Conservation (phyloP, 2,113 vertebrate genomes). For the Malaclemys terrapin region DNA sequence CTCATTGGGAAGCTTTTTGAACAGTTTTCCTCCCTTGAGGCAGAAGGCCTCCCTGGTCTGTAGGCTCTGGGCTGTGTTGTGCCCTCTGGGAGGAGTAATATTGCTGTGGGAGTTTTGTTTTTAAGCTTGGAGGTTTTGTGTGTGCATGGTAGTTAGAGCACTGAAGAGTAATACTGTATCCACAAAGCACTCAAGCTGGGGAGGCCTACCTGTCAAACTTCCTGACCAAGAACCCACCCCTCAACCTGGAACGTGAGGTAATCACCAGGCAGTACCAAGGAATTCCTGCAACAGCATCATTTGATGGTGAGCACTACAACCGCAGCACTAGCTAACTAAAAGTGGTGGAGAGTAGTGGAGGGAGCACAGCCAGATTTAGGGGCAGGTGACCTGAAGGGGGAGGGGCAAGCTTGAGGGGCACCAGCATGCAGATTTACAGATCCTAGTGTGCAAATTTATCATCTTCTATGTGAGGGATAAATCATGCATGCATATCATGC, state of each 20-base stretch:
- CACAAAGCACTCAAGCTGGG: not conserved
- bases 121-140: not conserved
- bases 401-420: no score
- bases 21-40: not conserved
- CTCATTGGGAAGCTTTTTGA: not conserved
- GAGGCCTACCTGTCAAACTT: not conserved
- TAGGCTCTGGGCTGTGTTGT: not conserved
- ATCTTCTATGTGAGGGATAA: no score
- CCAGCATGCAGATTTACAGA: no score
- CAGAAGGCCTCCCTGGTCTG: not conserved
- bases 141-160: not conserved
- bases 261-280: not conserved
- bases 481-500: no score
- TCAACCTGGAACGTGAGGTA: not conserved
- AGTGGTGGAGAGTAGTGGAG: rapidly evolving
- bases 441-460: no score
- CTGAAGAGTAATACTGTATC: not conserved
- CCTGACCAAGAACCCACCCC: not conserved
- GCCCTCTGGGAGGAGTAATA: not conserved
- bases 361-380: not conserved
- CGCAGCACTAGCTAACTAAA: not conserved
- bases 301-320: rapidly evolving
- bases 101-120: not conserved
- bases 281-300: not conserved
- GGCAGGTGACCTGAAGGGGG: no score